Percentiles rank a stretch among this genome's conserved stretches.
Conservation (phyloP, 1,140 invertebrate genomes). For the Drosophila triauraria region DNA sequence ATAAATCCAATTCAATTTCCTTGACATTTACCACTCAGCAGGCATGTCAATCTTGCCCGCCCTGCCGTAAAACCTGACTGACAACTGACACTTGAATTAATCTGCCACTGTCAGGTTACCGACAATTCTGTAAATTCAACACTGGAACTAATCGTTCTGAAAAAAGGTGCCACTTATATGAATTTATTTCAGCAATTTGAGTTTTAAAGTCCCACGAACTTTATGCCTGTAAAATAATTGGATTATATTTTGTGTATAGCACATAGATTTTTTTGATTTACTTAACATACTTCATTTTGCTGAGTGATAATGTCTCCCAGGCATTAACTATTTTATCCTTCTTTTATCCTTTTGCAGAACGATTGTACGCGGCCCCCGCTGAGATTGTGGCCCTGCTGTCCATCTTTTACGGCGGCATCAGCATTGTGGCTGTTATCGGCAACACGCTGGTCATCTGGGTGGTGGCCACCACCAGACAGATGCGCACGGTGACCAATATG, state of each 20-base stretch:
- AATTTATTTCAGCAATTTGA: background rate
- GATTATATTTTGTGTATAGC: too few relatives aligned
- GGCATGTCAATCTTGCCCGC: conserved; percentile 1
- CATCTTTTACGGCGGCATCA: conserved; percentile 92
- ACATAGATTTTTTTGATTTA: background rate
- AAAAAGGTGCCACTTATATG: background rate
- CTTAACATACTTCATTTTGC: background rate
- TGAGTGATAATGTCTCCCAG: background rate
- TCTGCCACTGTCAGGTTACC: conserved; percentile 19
- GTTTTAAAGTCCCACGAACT: too few relatives aligned
- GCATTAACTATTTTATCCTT: conserved; percentile 4
- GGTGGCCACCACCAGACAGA: conserved; percentile 89
- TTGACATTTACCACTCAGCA: conserved; percentile 1
- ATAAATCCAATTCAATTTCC: conserved; percentile 39
- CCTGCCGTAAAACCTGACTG: conserved; percentile 10
- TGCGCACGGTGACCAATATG: conserved; percentile 93
- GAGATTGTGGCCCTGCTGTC: conserved; percentile 91
- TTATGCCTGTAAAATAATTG: too few relatives aligned
- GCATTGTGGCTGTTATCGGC: conserved; percentile 91
- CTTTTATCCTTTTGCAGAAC: conserved; percentile 47
- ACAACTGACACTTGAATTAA: conserved; percentile 43
- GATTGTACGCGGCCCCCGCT: conserved; percentile 90
- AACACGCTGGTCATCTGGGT: conserved; percentile 94
- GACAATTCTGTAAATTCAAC: background rate
- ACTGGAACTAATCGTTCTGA: conserved; percentile 5